These are phyloP conservation scores for Lagopus leucura DNA, from an alignment of 2,113 vertebrate genomes.

Conservation along the genomic window DNA sequence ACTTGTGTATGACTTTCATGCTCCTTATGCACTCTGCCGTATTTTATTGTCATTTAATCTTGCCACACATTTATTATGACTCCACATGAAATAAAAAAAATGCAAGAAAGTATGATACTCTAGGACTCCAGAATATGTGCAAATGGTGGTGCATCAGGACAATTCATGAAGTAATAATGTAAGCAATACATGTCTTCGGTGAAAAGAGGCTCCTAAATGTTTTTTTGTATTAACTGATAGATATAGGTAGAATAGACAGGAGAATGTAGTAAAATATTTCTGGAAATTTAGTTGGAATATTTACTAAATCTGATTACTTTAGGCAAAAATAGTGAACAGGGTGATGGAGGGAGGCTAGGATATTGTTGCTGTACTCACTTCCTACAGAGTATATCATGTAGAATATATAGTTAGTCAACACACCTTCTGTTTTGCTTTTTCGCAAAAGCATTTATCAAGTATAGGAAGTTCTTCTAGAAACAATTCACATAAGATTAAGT, in stretches of 20 bases:
- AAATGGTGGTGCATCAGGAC: neutral
- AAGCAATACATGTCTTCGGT: fast-evolving
- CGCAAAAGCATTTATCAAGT: neutral
- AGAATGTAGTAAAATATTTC: neutral
- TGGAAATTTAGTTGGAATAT: neutral
- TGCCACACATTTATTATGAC: neutral
- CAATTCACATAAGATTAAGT: neutral
- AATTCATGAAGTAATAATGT: neutral
- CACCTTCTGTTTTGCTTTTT: neutral
- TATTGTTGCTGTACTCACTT: neutral
- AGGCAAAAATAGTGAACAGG: neutral
- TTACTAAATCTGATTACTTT: neutral
- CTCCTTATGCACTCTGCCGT: neutral
- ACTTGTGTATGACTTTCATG: neutral
- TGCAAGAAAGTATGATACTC: neutral
- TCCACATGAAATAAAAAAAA: neutral
- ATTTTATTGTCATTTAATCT: neutral
- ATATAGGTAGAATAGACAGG: neutral
- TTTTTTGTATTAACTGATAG: neutral
- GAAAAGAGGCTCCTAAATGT: neutral
- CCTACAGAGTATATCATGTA: neutral
- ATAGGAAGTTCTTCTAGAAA: neutral
- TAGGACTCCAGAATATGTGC: neutral
- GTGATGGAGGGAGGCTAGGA: neutral
- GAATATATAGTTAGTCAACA: neutral